Evolutionary conservation across 2,888 invertebrate species (phyloP).

Genomic region (Sinhomidia bicolor): DNA sequence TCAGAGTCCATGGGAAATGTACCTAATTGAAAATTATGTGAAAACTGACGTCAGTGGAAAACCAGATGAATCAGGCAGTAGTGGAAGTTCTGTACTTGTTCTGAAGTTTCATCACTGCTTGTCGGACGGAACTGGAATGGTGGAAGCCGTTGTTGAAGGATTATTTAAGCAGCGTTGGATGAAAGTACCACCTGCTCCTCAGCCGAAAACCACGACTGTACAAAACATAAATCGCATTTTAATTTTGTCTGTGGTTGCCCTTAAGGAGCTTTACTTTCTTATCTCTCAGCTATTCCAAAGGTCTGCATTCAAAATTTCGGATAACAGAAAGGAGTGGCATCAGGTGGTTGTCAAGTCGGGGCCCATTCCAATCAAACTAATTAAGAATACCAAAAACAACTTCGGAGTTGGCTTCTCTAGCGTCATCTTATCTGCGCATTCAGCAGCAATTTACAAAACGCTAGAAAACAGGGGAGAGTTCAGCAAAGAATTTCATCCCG

Average conservation of each 20-base stretch:
- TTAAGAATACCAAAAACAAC: constrained; percentile 6
- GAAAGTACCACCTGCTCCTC: neutral
- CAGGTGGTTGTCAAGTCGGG: neutral
- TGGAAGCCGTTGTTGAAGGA: neutral
- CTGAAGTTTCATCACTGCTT: neutral
- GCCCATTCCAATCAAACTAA: neutral
- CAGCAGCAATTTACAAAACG: neutral
- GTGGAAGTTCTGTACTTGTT: neutral
- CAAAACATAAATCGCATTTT: too few relatives aligned
- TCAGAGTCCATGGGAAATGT: constrained; percentile 6
- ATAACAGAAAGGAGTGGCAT: constrained; percentile 8
- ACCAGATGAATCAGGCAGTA: neutral
- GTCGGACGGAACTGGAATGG: neutral
- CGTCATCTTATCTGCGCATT: constrained; percentile 9
- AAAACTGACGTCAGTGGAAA: neutral
- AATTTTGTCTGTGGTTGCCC: too few relatives aligned
- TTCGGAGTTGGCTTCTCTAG: constrained; percentile 6
- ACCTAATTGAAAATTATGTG: neutral
- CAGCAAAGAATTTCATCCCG: neutral
- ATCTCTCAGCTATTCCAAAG: too few relatives aligned
- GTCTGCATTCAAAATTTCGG: neutral
- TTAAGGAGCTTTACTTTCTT: too few relatives aligned
- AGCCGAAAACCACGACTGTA: too few relatives aligned
- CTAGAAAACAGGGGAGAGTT: neutral
- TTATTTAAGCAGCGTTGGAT: neutral